A percentile compares a stretch with the other conserved stretches of the same genome.
phyloP scores from a whole-genome alignment of 2,797 vertebrate genomes.

The Acanthurus lineatus region DNA sequence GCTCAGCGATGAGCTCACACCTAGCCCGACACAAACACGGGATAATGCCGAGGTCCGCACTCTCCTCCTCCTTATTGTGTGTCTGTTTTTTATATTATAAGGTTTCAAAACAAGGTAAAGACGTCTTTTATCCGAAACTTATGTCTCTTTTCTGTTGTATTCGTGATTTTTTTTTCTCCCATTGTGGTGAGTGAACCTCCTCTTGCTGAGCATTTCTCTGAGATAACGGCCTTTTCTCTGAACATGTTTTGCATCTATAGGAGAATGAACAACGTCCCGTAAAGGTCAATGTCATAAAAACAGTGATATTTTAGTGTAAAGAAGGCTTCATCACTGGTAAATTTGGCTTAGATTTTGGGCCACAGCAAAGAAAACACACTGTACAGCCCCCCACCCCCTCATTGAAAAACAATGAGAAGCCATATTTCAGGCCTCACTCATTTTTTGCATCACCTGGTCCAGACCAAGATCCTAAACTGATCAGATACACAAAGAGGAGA shows the following conservation, averaged over 20 bases:
- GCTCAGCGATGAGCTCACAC: conserved; percentile 68
- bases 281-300: conserved; percentile 14
- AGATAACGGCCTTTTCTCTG: conserved; percentile 14
- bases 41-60: conserved; percentile 11
- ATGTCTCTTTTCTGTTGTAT: background rate
- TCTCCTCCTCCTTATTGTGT: background rate
- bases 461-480: conserved; percentile 27
- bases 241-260: background rate
- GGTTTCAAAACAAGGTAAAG: background rate
- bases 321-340: conserved; percentile 42
- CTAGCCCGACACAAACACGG: conserved; percentile 29
- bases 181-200: conserved; percentile 69
- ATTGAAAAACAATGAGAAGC: conserved; percentile 20
- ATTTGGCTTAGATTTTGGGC: conserved; percentile 17
- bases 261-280: conserved; percentile 20
- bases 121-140: background rate
- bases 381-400: background rate
- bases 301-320: conserved; percentile 1
- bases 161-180: conserved; percentile 63
- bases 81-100: background rate
- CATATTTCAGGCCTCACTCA: conserved; percentile 31
- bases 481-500: conserved; percentile 10
- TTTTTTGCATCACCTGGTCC: conserved; percentile 19
- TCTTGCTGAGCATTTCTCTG: background rate
- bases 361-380: conserved; percentile 9